Conservation (phyloP, 2,888 invertebrate species). For the Cylindroiulus punctatus region DNA sequence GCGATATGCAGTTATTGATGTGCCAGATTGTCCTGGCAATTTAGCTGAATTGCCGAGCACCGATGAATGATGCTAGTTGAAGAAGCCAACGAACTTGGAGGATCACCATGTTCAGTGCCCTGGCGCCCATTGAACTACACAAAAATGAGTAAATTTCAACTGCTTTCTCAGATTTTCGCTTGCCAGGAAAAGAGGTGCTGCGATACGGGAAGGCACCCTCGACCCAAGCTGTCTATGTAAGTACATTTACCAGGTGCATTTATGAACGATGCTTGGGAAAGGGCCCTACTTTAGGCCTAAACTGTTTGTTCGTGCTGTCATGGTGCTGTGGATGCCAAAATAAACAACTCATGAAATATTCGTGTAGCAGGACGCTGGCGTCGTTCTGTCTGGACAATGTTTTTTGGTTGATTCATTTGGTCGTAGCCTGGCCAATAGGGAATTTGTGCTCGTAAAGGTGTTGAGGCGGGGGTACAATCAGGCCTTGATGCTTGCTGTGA, state of each 20-base stretch:
- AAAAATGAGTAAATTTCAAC: background rate
- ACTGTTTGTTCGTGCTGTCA: background rate
- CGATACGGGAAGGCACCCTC: background rate
- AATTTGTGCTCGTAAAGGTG: too few relatives aligned
- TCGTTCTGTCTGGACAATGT: background rate
- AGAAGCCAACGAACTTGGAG: constrained; percentile 1
- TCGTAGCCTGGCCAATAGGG: too few relatives aligned
- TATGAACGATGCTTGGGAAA: background rate
- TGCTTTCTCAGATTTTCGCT: background rate
- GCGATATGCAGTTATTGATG: background rate
- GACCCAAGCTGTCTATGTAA: background rate
- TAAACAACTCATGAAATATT: background rate
- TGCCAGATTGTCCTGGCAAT: background rate
- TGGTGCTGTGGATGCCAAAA: background rate
- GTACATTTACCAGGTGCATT: background rate
- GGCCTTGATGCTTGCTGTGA: too few relatives aligned
- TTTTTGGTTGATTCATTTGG: too few relatives aligned
- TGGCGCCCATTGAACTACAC: background rate
- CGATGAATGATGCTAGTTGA: background rate
- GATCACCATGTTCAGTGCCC: background rate
- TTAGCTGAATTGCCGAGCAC: background rate
- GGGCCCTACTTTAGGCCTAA: background rate
- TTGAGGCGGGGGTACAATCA: too few relatives aligned
- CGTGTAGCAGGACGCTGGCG: background rate
- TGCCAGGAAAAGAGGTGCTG: background rate